A percentile compares a stretch with the other conserved stretches of the same genome.
Evolutionary conservation across 2,797 vertebrate species (phyloP).

Genomic region (Sebastolobus alascanus): DNA sequence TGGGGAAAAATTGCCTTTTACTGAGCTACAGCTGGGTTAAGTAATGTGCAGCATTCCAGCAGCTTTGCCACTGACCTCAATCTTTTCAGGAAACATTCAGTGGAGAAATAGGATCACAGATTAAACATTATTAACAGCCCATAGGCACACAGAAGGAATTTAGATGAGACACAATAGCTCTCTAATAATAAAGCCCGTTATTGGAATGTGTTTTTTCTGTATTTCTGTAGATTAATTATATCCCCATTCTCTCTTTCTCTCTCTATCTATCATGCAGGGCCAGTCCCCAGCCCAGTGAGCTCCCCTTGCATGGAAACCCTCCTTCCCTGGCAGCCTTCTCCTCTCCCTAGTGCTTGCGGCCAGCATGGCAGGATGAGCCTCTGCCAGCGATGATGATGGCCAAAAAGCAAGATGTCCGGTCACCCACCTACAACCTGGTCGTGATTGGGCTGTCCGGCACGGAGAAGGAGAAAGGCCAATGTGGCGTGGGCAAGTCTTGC

Average conservation of each 20-base stretch:
- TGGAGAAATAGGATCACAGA: conserved; percentile 69
- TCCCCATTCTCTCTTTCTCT: conserved; percentile 41
- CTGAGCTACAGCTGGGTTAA: conserved; percentile 63
- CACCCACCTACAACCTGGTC: conserved; percentile 95
- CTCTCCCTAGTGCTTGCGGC: conserved; percentile 81
- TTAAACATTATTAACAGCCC: conserved; percentile 71
- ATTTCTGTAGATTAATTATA: conserved; percentile 52
- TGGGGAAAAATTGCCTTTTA: conserved; percentile 44
- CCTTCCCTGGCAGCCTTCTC: conserved; percentile 63
- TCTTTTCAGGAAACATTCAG: conserved; percentile 78
- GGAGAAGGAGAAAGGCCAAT: conserved; percentile 98
- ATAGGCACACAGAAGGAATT: conserved; percentile 47
- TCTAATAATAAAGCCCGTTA: conserved; percentile 47
- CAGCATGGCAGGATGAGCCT: conserved; percentile 92
- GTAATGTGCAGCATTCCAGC: conserved; percentile 67
- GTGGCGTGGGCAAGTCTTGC: conserved; percentile 98
- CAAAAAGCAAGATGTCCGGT: conserved; percentile 97
- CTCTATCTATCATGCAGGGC: conserved; percentile 69
- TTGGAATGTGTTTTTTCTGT: conserved; percentile 30
- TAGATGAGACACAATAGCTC: conserved; percentile 49
- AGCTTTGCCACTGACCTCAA: conserved; percentile 77
- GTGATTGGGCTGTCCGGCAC: conserved; percentile 98
- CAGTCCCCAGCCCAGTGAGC: conserved; percentile 69
- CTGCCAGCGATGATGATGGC: conserved; percentile 94
- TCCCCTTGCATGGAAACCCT: conserved; percentile 78